A percentile compares a stretch with the other conserved stretches of the same genome.
Conservation (phyloP, 1,140 invertebrate genomes). For the Halictus rubicundus region DNA sequence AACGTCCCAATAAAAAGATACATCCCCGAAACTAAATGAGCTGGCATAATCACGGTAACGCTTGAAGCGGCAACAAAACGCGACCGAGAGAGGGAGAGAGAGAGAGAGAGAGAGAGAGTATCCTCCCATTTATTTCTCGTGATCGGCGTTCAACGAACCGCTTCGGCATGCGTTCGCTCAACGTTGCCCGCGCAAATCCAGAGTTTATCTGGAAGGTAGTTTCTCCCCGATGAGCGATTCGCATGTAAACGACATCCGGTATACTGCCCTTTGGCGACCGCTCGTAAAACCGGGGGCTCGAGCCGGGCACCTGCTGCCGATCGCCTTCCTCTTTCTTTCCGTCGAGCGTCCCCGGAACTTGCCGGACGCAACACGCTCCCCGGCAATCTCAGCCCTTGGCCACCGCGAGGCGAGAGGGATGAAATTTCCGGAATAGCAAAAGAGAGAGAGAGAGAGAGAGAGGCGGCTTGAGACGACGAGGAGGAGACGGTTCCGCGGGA, state of each 20-base stretch:
- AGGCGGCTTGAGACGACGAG: background rate
- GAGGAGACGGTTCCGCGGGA: slow-evolving; percentile 21
- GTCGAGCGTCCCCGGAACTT: no score
- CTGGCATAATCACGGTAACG: no score
- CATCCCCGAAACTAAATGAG: no score
- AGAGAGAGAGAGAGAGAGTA: background rate
- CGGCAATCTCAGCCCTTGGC: background rate
- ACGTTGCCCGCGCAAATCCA: slow-evolving; percentile 50
- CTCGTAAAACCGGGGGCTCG: slow-evolving; percentile 56
- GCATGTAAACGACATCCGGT: slow-evolving; percentile 67
- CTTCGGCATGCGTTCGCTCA: slow-evolving; percentile 21
- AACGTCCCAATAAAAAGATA: no score
- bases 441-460: no score
- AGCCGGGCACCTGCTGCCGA: slow-evolving; percentile 24
- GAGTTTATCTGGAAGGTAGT: slow-evolving; percentile 60
- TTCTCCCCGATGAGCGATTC: slow-evolving; percentile 67
- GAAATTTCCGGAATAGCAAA: background rate
- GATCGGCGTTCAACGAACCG: slow-evolving; percentile 17
- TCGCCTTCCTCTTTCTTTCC: background rate
- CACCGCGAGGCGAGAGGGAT: background rate
- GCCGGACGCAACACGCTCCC: background rate
- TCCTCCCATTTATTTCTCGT: background rate
- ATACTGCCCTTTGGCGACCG: slow-evolving; percentile 67
- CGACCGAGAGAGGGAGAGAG: no score
- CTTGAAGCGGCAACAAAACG: no score